Conservation (phyloP, 2,888 invertebrate genomes). For the Lithophane socia region DNA sequence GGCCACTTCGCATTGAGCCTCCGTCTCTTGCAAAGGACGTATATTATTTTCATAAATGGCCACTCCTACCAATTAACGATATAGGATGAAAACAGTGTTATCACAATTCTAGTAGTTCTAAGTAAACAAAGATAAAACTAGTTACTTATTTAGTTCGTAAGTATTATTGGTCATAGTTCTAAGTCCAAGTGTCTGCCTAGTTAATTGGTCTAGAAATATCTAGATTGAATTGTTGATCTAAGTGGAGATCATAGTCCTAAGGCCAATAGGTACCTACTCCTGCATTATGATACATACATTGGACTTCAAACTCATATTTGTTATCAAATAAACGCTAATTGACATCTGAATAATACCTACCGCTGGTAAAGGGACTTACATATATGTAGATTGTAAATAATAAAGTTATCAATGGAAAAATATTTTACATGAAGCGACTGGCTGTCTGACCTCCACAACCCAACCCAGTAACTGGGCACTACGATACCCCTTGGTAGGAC, state of each 20-base stretch:
- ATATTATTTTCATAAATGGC: not conserved
- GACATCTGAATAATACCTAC: no score
- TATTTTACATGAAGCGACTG: no score
- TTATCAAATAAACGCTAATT: not conserved
- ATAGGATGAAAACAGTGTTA: slow-evolving; percentile 31
- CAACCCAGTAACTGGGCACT: no score
- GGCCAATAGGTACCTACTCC: not conserved
- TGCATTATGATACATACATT: no score
- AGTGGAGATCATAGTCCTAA: not conserved
- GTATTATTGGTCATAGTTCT: slow-evolving; percentile 8
- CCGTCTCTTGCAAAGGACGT: no score
- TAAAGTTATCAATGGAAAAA: no score
- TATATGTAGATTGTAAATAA: no score
- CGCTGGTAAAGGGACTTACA: no score
- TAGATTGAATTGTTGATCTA: not conserved
- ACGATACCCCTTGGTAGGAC: no score
- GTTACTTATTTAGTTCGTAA: not conserved
- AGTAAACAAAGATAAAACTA: slow-evolving; percentile 33
- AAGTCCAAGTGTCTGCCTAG: slow-evolving; percentile 19
- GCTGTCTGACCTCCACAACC: no score
- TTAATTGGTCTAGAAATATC: slow-evolving; percentile 11
- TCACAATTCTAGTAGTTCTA: not conserved
- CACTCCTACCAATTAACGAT: slow-evolving; percentile 8
- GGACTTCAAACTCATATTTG: slow-evolving; percentile 1
- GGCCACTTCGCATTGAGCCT: no score